A percentile compares a stretch with the other conserved stretches of the same genome.
phyloP scores from a whole-genome alignment of 1,140 invertebrate genomes.

The Thaumatotibia leucotreta region DNA sequence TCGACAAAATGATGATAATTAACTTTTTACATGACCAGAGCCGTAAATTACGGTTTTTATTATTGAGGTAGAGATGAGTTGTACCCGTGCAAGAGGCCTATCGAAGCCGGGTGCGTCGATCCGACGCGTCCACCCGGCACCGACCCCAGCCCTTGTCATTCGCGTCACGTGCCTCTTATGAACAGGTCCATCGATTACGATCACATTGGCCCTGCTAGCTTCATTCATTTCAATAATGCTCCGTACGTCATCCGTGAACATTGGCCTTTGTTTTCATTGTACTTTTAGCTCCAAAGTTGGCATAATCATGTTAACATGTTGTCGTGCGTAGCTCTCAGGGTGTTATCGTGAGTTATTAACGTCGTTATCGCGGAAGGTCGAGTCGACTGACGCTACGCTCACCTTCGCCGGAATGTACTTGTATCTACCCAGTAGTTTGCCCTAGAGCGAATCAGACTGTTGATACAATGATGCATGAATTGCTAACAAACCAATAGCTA shows the following conservation, averaged over 20 bases:
- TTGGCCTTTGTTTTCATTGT: neutral
- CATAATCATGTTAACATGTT: constrained; percentile 12
- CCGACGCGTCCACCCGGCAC: neutral
- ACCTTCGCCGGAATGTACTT: constrained; percentile 31
- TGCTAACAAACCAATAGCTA: neutral
- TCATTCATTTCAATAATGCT: neutral
- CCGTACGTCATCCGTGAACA: neutral
- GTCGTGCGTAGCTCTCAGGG: constrained; percentile 1
- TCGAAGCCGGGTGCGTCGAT: constrained; percentile 3
- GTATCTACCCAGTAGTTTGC: neutral
- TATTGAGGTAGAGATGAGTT: neutral
- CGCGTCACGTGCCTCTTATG: neutral
- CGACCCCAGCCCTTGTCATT: neutral
- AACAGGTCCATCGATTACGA: constrained; percentile 12
- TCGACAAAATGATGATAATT: neutral
- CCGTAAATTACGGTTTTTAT: neutral
- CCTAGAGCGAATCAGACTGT: neutral
- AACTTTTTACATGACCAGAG: neutral
- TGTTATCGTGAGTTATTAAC: constrained; percentile 39
- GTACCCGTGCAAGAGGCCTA: neutral
- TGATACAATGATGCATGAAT: neutral
- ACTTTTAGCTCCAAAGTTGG: neutral
- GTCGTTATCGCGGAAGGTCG: constrained; percentile 47
- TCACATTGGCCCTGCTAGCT: neutral
- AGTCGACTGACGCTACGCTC: constrained; percentile 34